A percentile compares a stretch with the other conserved stretches of the same genome.
Evolutionary conservation across 2,888 invertebrate species (phyloP).

Genomic region (Machimus atricapillus): DNA sequence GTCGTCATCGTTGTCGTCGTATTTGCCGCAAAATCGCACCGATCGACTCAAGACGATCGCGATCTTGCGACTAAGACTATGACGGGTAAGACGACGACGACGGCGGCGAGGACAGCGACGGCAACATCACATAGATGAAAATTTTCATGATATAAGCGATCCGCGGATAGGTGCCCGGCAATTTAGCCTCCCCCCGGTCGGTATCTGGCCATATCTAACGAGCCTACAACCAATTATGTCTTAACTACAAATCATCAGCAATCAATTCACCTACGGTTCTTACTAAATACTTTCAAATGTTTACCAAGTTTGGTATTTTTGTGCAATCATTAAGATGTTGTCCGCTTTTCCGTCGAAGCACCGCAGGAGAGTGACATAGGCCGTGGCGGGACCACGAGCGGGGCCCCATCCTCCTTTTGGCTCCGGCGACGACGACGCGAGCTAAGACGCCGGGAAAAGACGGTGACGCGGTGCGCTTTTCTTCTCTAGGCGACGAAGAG

Average conservation of each 20-base stretch:
- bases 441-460: not conserved
- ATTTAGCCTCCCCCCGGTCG: not conserved
- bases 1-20: not conserved
- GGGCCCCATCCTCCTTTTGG: not conserved
- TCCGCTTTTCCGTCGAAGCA: constrained; percentile 42
- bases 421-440: not conserved
- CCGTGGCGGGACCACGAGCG: not conserved
- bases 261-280: constrained; percentile 42
- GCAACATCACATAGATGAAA: not conserved
- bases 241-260: constrained; percentile 48
- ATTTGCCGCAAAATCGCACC: not conserved
- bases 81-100: not conserved
- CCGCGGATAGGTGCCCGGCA: not conserved
- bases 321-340: constrained; percentile 48
- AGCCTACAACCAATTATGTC: constrained; percentile 46
- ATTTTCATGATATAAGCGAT: constrained; percentile 25
- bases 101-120: not conserved
- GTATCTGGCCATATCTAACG: not conserved
- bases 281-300: constrained; percentile 48
- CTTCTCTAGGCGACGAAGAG: not conserved
- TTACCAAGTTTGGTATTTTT: constrained; percentile 48
- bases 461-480: not conserved
- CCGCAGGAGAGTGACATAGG: constrained; percentile 9
- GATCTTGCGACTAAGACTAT: not conserved
- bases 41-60: not conserved